Conservation (phyloP, 2,888 invertebrate genomes). For the Mechanitis mazaeus region DNA sequence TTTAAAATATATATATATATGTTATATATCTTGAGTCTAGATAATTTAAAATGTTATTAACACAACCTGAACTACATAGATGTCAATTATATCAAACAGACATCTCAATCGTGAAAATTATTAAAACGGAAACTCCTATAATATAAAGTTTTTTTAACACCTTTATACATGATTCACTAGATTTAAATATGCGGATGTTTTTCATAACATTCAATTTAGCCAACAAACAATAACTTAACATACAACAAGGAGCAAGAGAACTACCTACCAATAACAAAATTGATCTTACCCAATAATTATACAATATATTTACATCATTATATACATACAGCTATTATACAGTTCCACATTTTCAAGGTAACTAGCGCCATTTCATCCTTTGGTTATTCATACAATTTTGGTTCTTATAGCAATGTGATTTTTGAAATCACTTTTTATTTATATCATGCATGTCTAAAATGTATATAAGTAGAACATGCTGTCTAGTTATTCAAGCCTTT, state of each 20-base stretch:
- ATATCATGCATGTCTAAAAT: background rate
- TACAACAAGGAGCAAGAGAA: slow-evolving; percentile 16
- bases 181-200: background rate
- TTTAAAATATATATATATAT: no score
- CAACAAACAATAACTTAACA: slow-evolving; percentile 8
- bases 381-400: slow-evolving; percentile 44
- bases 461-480: no score
- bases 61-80: no score
- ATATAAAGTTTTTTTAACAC: background rate
- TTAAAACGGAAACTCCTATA: no score
- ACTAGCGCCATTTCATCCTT: slow-evolving; percentile 47
- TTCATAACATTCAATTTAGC: background rate
- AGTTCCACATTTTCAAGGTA: slow-evolving; percentile 37
- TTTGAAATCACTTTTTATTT: slow-evolving; percentile 4
- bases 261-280: slow-evolving; percentile 30
- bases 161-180: background rate
- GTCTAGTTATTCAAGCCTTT: background rate
- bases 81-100: no score
- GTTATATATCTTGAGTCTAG: no score
- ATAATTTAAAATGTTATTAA: no score
- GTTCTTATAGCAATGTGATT: slow-evolving; percentile 32
- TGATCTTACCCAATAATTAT: slow-evolving; percentile 35
- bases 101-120: no score
- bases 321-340: slow-evolving; percentile 30
- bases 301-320: slow-evolving; percentile 41